Evolutionary conservation across 2,888 invertebrate species (phyloP), one percentile per base, ranked within the genome.

Genomic region (Calephelis perditalis): DNA sequence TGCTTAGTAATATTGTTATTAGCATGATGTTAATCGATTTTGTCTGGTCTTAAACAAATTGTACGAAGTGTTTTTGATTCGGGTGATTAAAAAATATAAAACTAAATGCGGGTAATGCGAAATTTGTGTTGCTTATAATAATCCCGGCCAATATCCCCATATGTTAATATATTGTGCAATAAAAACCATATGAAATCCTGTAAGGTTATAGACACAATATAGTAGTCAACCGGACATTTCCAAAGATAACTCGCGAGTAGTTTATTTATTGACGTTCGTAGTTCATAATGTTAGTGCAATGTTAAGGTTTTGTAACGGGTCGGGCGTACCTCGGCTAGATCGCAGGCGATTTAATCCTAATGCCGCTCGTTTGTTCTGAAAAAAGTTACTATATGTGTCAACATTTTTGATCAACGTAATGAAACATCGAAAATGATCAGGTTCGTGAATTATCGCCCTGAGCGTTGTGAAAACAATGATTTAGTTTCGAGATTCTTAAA

Each of bases 1-100:
- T 90, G 89, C 87, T 87, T 89, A 88, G 89, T 82, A 79, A 83
- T 81, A 78, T 83, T 80, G 76, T 78, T 78, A 78, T 84, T 86
- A 86, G 87, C 84, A 80, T 82, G 83, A 81, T 83, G 82, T 84
- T 82, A 84, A 83, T 82, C 83, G 78, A 77, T 74, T 66, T 52
- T 79, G 75, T 77, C 77, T 78, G 81, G 78, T 80, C 75, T 74
- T 79, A 70, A 72, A 40, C 74, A 74, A 73, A 74, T 70, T 69
- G 70, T 70, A 65, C 12, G 45, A 45, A 55, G 40, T 57, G 35
- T 35, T 49, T 60, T 49, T 7, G 7, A 52, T 52, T 52, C 9
- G 36, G 7, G 11, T 36, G 40, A 40, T 26, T 26, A 40, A 40
- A 40, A 37, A 7, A 40, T 8, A 40, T 5, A 7, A 8, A 8